Conservation (phyloP, 2,888 invertebrate genomes). For the Anaspis maculata region DNA sequence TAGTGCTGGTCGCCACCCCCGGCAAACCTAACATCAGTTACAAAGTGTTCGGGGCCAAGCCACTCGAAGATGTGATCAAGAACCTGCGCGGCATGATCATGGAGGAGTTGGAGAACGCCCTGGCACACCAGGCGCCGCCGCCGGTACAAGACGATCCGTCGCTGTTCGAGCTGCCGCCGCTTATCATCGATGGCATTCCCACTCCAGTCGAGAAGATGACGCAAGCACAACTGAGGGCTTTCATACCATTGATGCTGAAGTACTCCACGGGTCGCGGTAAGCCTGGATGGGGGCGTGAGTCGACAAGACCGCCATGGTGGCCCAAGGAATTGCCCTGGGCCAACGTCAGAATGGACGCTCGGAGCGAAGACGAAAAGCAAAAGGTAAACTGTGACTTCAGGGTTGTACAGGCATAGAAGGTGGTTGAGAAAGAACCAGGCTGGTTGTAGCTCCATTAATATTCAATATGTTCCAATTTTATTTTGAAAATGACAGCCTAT, state of each 20-base stretch:
- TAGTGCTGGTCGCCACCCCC: constrained; percentile 91
- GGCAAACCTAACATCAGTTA: constrained; percentile 94
- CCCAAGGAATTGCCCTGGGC: constrained; percentile 97
- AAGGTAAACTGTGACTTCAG: no score
- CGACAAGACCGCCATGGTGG: constrained; percentile 96
- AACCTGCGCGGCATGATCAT: constrained; percentile 85
- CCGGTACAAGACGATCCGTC: constrained; percentile 83
- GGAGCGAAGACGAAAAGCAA: constrained; percentile 93
- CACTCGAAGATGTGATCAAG: constrained; percentile 90
- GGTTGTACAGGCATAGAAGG: no score
- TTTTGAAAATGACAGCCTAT: no score
- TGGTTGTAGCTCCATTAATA: no score
- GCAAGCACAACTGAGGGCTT: constrained; percentile 91
- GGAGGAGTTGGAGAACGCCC: constrained; percentile 88
- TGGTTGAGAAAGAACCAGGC: no score
- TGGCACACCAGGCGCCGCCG: constrained; percentile 88
- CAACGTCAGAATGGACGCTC: constrained; percentile 94
- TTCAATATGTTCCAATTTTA: no score
- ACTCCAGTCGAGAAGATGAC: constrained; percentile 99
- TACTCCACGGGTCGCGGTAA: constrained; percentile 95
- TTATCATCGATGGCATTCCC: constrained; percentile 95
- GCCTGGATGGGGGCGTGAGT: constrained; percentile 96
- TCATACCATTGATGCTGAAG: constrained; percentile 96
- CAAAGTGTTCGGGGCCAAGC: constrained; percentile 95
- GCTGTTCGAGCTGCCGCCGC: constrained; percentile 89